Evolutionary conservation across 2,888 invertebrate genomes (phyloP), one percentile per base, ranked within the genome.

Genomic region (Tillus elongatus): DNA sequence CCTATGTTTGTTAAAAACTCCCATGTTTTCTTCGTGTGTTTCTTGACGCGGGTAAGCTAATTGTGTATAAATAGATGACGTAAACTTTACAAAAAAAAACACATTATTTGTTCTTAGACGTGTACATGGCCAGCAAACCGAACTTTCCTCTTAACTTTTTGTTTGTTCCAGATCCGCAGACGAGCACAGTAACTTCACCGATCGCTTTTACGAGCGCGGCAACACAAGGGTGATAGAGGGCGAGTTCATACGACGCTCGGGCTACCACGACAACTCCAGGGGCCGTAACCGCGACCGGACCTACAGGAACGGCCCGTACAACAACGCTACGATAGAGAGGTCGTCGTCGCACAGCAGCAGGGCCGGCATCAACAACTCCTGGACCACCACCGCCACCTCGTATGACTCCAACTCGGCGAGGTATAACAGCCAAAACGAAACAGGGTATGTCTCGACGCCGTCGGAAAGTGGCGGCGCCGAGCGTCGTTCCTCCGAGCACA

Each of bases 201-300:
- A 70, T 45, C 67, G 72, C 49, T 73, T 72, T 59, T 73, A 72
- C 62, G 73, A 72, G 43, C 63, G 70, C 45, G 54, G 57, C 48
- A 54, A 53, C 43, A 54, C 52, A 41, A 46, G 54, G 41, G 56
- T 53, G 42, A 43, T 50, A 27, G 51, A 46, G 28, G 49, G 50
- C 30, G 50, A 49, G 40, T 50, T 50, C 40, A 46, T 50, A 41
- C 47, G 49, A 42, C 53, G 60, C 47, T 57, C 56, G 66, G 58
- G 51, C 59, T 46, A 63, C 63, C 51, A 66, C 66, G 49, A 68
- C 67, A 60, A 57, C 40, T 59, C 62, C 55, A 56, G 63, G 40
- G 59, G 62, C 30, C 56, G 67, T 35, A 60, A 66, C 44, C 55
- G 69, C 42, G 68, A 68, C 44, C 58, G 69, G 40, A 55, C 58